Evolutionary conservation across 2,888 invertebrate genomes (phyloP), one percentile per base, ranked within the genome.

Genomic region (Labia minor): DNA sequence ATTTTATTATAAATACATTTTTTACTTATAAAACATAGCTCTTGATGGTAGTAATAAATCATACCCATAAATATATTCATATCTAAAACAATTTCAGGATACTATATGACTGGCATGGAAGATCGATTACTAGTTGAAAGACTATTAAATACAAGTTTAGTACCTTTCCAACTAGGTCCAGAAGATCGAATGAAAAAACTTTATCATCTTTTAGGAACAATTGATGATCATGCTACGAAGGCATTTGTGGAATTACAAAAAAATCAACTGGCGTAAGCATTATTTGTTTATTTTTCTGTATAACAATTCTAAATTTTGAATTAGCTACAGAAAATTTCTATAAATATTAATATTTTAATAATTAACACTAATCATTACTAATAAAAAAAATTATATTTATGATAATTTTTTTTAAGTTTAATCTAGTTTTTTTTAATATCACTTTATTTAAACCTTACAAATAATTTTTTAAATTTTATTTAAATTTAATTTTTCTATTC

Each of bases 141-240:
- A 71, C 81, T 97, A 21, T 78, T 98, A 61, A 96, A 97, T 75
- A 96, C 95, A 8, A 95, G 94, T 68, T 81, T 98, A 67, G 96
- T 98, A 63, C 97, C 97, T 0, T 98, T 95, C 77, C 92, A 92
- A 70, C 78, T 96, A 67, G 84, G 90, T 0, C 84, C 95, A 0
- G 86, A 87, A 19, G 90, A 94, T 68, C 83, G 96, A 69, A 97
- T 97, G 96, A 93, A 92, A 77, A 90, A 90, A 74, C 78, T 98
- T 20, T 93, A 92, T 75, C 92, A 94, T 75, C 79, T 97, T 49
- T 86, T 95, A 76, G 92, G 92, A 6, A 95, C 95, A 62, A 89
- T 97, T 33, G 97, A 97, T 75, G 93, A 95, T 72, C 90, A 96
- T 77, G 96, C 96, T 0, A 90, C 92, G 0, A 96, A 95, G 79